These are phyloP conservation scores for Lochmaea capreae DNA, from an alignment of 2,888 invertebrate genomes.

Conservation along the genomic window DNA sequence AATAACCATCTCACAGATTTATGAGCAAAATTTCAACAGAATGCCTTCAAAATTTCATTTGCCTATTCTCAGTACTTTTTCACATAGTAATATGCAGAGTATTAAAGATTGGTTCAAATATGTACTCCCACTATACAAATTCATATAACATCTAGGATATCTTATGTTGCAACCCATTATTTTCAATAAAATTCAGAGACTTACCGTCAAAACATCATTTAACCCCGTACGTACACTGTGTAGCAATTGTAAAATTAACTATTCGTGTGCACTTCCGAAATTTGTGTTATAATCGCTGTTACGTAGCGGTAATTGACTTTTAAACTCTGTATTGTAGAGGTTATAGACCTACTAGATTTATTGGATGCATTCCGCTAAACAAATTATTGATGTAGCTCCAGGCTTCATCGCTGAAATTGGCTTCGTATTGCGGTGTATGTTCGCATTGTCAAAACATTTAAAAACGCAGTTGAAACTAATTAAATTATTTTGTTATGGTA, in stretches of 20 bases:
- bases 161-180: not conserved
- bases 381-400: slow-evolving; percentile 21
- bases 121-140: too few species aligned
- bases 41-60: too few species aligned
- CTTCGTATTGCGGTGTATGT: not conserved
- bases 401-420: slow-evolving; percentile 2
- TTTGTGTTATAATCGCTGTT: slow-evolving; percentile 38
- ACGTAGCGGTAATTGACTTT: slow-evolving; percentile 39
- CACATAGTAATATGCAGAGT: too few species aligned
- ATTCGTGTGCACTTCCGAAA: slow-evolving; percentile 33
- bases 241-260: slow-evolving; percentile 37
- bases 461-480: not conserved
- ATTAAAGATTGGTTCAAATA: too few species aligned
- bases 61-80: too few species aligned
- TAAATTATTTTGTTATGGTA: not conserved
- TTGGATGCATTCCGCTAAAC: slow-evolving; percentile 14
- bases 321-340: slow-evolving; percentile 30
- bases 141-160: too few species aligned
- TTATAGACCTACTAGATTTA: slow-evolving; percentile 33
- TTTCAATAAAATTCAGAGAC: not conserved
- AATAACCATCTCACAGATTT: too few species aligned
- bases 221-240: slow-evolving; percentile 11
- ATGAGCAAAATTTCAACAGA: too few species aligned
- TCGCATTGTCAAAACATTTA: not conserved
- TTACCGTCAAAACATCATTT: slow-evolving; percentile 9